Evolutionary conservation across 2,797 vertebrate genomes (phyloP).

Genomic region (Odontamblyopus rebecca): DNA sequence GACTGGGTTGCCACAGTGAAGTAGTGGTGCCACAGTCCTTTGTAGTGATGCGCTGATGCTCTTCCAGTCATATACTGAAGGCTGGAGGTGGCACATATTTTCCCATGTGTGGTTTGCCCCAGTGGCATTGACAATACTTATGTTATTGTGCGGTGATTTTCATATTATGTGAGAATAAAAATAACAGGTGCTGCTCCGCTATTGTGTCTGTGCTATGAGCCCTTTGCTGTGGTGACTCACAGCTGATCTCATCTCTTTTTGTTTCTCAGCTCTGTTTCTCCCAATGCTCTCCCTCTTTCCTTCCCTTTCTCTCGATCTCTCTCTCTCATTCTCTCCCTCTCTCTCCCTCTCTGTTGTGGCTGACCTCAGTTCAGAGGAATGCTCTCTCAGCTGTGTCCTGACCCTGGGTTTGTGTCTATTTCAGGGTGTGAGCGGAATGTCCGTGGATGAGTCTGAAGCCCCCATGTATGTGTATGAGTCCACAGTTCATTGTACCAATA

Average conservation of each 20-base stretch:
- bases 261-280: background rate
- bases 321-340: background rate
- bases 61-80: background rate
- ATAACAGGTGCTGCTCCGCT: background rate
- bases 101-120: background rate
- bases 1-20: background rate
- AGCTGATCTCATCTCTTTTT: conserved; percentile 1
- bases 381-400: conserved; percentile 55
- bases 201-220: conserved; percentile 7
- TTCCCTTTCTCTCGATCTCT: background rate
- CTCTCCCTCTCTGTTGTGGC: conserved; percentile 15
- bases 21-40: background rate
- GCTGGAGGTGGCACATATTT: background rate
- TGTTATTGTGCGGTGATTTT: background rate
- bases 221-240: conserved; percentile 3
- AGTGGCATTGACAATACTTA: background rate
- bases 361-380: conserved; percentile 70
- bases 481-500: conserved; percentile 99
- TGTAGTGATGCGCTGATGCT: background rate
- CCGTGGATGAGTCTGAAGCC: conserved; percentile 99
- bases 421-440: conserved; percentile 99
- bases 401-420: conserved; percentile 72
- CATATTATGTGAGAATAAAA: background rate
- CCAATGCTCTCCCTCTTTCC: too few relatives aligned
- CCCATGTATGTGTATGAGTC: conserved; percentile 99